A percentile compares a stretch with the other conserved stretches of the same genome.
Evolutionary conservation across 53 echinoderm and acorn worm species (phyloP).

Genomic region (Antedon mediterranea): DNA sequence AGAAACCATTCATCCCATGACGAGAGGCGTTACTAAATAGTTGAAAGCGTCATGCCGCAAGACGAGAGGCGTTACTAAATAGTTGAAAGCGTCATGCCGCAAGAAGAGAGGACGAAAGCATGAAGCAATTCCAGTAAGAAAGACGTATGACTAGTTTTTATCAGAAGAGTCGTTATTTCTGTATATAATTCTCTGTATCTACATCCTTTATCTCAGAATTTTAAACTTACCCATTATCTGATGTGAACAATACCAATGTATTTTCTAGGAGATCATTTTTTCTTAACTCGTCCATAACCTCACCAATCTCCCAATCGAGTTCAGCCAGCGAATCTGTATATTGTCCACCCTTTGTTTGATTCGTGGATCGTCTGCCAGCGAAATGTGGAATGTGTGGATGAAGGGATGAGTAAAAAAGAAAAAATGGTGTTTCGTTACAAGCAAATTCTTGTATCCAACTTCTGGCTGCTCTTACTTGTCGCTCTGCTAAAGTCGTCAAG

Average conservation of each 20-base stretch:
- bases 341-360: not conserved
- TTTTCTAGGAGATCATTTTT: constrained; percentile 8
- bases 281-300: constrained; percentile 19
- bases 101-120: too few relatives aligned
- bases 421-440: not conserved
- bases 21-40: too few relatives aligned
- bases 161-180: too few relatives aligned
- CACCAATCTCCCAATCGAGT: constrained; percentile 12
- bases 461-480: constrained; percentile 15
- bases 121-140: too few relatives aligned
- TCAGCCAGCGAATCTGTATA: not conserved
- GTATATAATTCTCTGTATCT: too few relatives aligned
- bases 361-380: not conserved
- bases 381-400: not conserved
- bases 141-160: too few relatives aligned
- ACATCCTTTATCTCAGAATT: too few relatives aligned
- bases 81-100: too few relatives aligned
- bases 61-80: too few relatives aligned
- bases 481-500: constrained; percentile 17
- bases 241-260: constrained; percentile 25
- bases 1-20: too few relatives aligned
- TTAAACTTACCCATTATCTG: constrained; percentile 47
- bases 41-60: too few relatives aligned
- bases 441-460: not conserved
- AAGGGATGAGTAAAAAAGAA: not conserved